Base-by-base conservation (phyloP, 2,888 invertebrate species). In the Noctua janthe region DNA sequence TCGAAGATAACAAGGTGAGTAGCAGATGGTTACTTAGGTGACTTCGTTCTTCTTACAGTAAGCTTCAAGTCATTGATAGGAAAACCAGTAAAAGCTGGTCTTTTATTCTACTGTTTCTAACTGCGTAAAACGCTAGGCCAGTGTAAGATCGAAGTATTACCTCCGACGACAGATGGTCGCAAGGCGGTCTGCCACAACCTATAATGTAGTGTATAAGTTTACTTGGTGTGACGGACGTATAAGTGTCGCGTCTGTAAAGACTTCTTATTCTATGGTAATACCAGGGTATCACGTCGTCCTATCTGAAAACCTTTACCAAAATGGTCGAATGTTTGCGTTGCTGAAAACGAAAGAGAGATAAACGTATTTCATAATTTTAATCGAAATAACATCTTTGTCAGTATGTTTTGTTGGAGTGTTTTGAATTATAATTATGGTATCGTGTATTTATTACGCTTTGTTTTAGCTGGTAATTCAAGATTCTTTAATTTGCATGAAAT, bases 361-460 rank as follows among this genome's bases (percentile, higher is more conserved):
- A 85, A 77, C 73, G 59, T 76, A 87, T 82, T 87, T 71, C 75
- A 79, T 87, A 83, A 79, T 82, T 87, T 76, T 80, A 79, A 87
- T 87, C 83, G 62, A 73, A 43, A 76, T 78, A 62, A 74, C 71
- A 79, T 84, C 84, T 79, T 84, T 74, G 49, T 43, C n/a, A 13
- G 23, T 67, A 23, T 0, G 71, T 78, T 78, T 62, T 71, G 35
- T 49, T 72, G 59, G 47, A 47, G 62, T 75, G 71, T 69, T 76
- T 47, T 29, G 23, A 71, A 51, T 47, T 75, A 73, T 47, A 77
- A 83, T 81, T 59, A 72, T 51, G 5, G 6, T 13, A 59, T 72
- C 6, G 4, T 64, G 29, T 76, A 23, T 43, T 43, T 72, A 59
- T 39, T 11, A n/a, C 11, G 43, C 10, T 2, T 15, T 74, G 23